Percentiles rank a stretch among this genome's conserved stretches.
phyloP scores from a whole-genome alignment of 2,113 vertebrate genomes.

The Capricornis sumatraensis region DNA sequence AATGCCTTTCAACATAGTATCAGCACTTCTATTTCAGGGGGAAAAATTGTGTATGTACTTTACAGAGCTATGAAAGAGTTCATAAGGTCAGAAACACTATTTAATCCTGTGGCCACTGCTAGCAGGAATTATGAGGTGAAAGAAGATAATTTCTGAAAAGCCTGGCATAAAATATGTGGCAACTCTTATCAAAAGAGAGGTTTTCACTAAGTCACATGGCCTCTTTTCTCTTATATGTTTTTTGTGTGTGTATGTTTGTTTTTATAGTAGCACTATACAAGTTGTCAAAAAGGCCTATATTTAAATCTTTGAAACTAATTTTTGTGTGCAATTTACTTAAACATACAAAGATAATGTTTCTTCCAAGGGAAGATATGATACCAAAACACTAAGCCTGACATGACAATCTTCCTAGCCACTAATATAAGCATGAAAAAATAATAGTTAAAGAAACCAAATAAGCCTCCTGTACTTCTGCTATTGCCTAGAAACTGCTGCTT shows the following conservation, averaged over 20 bases:
- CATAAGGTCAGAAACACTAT: conserved; percentile 19
- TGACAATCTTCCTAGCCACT: not conserved
- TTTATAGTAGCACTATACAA: not conserved
- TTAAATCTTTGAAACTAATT: conserved; percentile 27
- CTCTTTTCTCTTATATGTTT: conserved; percentile 6
- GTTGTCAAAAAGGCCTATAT: not conserved
- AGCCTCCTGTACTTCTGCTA: rapidly evolving
- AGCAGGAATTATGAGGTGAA: conserved; percentile 59
- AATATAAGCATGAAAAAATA: not conserved
- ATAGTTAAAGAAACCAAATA: not conserved
- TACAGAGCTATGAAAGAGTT: conserved; percentile 34
- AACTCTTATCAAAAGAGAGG: conserved; percentile 35
- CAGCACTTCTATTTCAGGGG: conserved; percentile 31
- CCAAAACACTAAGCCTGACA: not conserved
- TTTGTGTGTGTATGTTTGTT: rapidly evolving
- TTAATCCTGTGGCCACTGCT: conserved; percentile 48
- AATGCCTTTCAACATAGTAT: conserved; percentile 23
- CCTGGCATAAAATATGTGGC: conserved; percentile 40
- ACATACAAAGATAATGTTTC: not conserved
- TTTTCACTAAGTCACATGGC: conserved; percentile 11
- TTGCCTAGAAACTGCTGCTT: not conserved
- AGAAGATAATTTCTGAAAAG: conserved; percentile 55
- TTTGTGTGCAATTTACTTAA: conserved; percentile 1
- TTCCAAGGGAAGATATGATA: conserved; percentile 25
- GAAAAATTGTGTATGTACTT: not conserved